Evolutionary conservation across 2,113 vertebrate genomes (phyloP).

Genomic region (Nothocercus julius): DNA sequence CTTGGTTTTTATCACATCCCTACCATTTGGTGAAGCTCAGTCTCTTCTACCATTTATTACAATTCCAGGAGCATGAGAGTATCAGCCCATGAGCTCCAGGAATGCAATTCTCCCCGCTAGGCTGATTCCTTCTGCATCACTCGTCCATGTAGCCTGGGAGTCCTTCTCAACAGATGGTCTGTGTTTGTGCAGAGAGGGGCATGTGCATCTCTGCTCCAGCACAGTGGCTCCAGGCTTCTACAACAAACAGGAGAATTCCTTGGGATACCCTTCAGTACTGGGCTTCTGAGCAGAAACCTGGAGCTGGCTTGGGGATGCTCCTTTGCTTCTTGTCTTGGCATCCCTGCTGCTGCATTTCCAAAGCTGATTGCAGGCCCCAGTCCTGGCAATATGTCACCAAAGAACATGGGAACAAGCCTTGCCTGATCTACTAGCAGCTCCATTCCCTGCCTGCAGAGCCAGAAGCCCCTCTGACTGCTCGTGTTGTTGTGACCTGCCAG

Average conservation of each 20-base stretch:
- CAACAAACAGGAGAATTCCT: background rate
- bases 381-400: background rate
- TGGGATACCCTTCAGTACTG: background rate
- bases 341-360: background rate
- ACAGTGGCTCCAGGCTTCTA: accelerated
- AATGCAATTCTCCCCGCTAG: no score
- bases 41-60: background rate
- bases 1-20: accelerated
- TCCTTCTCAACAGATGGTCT: no score
- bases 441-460: background rate
- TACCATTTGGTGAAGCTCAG: background rate
- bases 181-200: no score
- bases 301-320: background rate
- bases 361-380: background rate
- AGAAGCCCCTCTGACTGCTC: background rate
- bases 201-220: no score
- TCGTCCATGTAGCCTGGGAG: no score
- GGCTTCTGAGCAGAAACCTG: no score
- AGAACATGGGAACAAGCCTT: background rate
- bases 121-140: no score
- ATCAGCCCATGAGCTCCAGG: no score
- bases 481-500: background rate
- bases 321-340: background rate
- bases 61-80: background rate
- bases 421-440: background rate